phyloP scores from a whole-genome alignment of 2,113 vertebrate genomes.

The Psettodes erumei region DNA sequence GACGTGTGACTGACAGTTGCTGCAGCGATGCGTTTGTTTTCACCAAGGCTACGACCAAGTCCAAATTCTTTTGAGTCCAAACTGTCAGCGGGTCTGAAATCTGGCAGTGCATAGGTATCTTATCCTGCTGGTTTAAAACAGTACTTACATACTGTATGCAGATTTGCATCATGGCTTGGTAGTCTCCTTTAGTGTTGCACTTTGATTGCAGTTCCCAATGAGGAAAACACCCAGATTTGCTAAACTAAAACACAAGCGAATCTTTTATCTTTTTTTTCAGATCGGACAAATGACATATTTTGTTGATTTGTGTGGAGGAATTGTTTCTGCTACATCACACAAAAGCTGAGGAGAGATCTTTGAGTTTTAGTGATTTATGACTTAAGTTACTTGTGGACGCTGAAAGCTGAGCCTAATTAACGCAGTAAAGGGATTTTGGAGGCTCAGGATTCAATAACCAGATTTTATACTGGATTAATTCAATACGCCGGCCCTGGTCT shows the following conservation, averaged over 20 bases:
- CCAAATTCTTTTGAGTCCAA: background rate
- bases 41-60: background rate
- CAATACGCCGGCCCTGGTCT: background rate
- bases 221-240: too few relatives aligned
- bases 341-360: background rate
- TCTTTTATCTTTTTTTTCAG: background rate
- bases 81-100: background rate
- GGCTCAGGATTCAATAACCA: background rate
- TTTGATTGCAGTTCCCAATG: too few relatives aligned
- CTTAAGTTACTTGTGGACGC: background rate
- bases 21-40: constrained; percentile 33
- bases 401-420: background rate
- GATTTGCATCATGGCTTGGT: too few relatives aligned
- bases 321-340: background rate
- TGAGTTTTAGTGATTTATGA: background rate
- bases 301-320: background rate
- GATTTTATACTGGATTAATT: background rate
- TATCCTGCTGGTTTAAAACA: background rate
- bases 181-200: too few relatives aligned
- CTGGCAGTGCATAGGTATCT: background rate
- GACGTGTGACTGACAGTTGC: constrained; percentile 40
- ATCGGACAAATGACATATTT: background rate
- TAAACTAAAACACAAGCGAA: background rate
- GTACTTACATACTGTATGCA: background rate
- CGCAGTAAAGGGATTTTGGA: background rate